A percentile compares a stretch with the other conserved stretches of the same genome.
phyloP scores from a whole-genome alignment of 2,113 vertebrate species.

The Sylvia atricapilla region DNA sequence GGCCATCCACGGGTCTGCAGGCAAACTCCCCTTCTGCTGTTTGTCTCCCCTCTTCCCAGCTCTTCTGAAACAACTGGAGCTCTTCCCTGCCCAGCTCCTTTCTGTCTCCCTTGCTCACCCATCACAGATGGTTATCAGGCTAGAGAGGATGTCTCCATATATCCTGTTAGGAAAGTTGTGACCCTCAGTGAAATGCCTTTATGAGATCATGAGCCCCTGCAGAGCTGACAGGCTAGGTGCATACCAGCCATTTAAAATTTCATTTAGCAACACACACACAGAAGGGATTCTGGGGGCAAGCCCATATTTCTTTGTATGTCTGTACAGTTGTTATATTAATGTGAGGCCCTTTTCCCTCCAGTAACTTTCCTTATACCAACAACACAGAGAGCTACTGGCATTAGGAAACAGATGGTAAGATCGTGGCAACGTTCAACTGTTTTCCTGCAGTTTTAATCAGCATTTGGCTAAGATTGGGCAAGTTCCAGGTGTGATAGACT shows the following conservation, averaged over 20 bases:
- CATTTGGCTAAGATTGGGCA: neutral
- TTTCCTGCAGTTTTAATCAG: neutral
- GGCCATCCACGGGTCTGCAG: neutral
- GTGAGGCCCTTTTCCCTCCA: neutral
- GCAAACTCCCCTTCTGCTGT: neutral
- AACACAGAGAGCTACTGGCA: neutral
- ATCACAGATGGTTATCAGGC: neutral
- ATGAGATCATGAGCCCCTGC: neutral
- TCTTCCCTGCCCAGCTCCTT: neutral
- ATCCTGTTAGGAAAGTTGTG: accelerated
- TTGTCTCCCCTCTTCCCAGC: neutral
- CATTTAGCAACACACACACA: neutral
- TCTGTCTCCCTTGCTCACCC: neutral
- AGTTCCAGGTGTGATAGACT: neutral
- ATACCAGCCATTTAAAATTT: neutral
- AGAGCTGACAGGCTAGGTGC: neutral
- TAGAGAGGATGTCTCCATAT: neutral
- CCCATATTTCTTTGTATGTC: neutral
- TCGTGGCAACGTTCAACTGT: neutral
- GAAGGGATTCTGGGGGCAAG: neutral
- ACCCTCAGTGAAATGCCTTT: neutral
- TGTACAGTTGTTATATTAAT: neutral
- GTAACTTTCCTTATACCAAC: neutral
- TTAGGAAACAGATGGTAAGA: neutral
- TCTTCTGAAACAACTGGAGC: neutral